phyloP scores from a whole-genome alignment of 2,113 vertebrate genomes.

The Pseudorectes ferrugineus region DNA sequence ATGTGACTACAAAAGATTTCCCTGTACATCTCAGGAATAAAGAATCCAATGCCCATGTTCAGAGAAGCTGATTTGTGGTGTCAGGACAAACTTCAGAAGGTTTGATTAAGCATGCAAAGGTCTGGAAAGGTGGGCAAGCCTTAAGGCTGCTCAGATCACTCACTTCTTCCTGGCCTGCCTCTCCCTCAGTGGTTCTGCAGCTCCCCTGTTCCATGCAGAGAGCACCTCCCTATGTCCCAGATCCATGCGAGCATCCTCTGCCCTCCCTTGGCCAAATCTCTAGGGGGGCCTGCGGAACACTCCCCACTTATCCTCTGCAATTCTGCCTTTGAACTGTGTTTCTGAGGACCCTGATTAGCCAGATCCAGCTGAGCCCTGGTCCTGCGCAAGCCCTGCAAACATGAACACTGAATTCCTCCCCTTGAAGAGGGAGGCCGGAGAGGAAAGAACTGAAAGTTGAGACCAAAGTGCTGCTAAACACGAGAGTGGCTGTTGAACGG shows the following conservation, averaged over 20 bases:
- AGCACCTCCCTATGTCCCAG: background rate
- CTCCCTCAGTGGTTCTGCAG: background rate
- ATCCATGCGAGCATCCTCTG: background rate
- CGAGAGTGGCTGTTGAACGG: rapidly evolving
- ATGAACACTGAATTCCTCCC: background rate
- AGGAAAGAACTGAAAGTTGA: background rate
- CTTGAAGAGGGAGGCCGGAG: background rate
- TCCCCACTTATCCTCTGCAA: background rate
- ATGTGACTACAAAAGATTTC: background rate
- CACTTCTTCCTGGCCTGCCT: background rate
- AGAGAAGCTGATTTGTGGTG: background rate
- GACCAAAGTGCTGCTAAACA: background rate
- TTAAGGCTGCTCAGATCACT: background rate
- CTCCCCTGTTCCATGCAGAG: background rate
- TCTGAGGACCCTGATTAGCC: background rate
- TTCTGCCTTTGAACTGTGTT: background rate
- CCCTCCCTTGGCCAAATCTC: background rate
- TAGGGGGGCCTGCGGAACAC: background rate
- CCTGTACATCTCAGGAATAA: background rate
- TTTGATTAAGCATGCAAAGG: background rate
- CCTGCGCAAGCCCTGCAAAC: background rate
- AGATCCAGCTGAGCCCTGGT: background rate
- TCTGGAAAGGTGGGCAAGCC: background rate
- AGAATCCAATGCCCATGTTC: background rate
- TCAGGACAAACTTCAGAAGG: background rate